phyloP scores from a whole-genome alignment of 1,140 invertebrate species.

The Lineus longissimus region DNA sequence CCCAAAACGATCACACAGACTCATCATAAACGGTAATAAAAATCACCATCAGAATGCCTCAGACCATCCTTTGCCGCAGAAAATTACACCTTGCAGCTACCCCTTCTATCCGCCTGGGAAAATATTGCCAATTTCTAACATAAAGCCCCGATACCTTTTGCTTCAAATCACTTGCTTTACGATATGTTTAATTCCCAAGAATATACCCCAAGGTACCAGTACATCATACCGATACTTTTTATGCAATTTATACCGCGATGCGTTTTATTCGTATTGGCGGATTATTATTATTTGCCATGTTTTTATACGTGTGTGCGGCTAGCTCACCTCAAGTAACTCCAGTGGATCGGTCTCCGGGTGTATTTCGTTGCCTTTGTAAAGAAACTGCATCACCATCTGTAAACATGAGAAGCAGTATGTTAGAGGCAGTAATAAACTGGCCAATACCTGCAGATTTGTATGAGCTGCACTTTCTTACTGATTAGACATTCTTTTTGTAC shows the following conservation, averaged over 20 bases:
- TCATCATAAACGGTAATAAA: no score
- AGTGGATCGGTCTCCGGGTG: constrained; percentile 71
- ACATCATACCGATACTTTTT: background rate
- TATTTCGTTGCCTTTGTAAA: constrained; percentile 78
- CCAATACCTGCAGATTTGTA: no score
- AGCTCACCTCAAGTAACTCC: constrained; percentile 70
- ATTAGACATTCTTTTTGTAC: no score
- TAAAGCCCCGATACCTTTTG: background rate
- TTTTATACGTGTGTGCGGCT: no score
- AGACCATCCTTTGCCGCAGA: no score
- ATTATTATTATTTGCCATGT: background rate
- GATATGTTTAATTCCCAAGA: background rate
- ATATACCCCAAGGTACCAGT: background rate
- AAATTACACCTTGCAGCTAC: no score
- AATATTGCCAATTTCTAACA: no score
- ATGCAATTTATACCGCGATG: background rate
- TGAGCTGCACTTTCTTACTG: no score
- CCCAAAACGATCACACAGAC: no score
- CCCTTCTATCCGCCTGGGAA: no score
- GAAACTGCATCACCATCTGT: constrained; percentile 86
- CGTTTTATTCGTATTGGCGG: background rate
- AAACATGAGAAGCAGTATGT: constrained; percentile 38
- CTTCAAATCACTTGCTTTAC: background rate
- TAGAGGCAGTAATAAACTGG: no score
- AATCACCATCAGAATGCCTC: no score